Evolutionary conservation across 2,113 vertebrate genomes (phyloP), one percentile per base, ranked within the genome.

Genomic region (Chaetops frenatus): DNA sequence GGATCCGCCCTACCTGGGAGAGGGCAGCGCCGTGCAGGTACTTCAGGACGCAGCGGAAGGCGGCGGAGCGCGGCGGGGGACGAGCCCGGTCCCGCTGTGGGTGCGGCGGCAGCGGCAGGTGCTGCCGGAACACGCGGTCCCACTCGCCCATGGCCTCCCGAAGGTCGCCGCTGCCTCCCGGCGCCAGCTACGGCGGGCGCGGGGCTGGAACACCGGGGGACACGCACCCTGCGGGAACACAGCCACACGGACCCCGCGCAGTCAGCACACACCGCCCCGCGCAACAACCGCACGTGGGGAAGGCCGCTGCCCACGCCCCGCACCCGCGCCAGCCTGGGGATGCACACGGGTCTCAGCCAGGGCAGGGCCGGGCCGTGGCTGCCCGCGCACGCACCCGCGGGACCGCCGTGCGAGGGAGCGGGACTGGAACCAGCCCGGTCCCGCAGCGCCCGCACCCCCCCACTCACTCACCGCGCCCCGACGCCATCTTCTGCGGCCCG

Each of bases 1-100:
- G 6, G 6, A 10, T 3, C 24, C 24, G 44, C 83, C 87, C 7
- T 87, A 99, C 99, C 99, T 98, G 98, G 61, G 92, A 93, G 11
- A 97, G 25, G 8, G 97, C 95, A 7, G 97, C 86, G 25, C 98
- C 98, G 0, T 98, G 97, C 8, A 99, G 62, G 29, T 94, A 58
- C 95, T 93, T 98, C 47, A 99, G 96, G 80, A 92, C 44, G 10
- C 99, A 98, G 93, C 98, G 98, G 71, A 99, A 98, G 0, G 98
- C 98, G 0, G 84, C 48, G 4, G 98, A 97, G 27, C 88, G 95
- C 16, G 96, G 97, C 27, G 25, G 29, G 53, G 60, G 53, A 6
- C 96, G 96, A 57, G 95, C 89, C 21, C 98, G 97, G 5, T 94
- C 50, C 3, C 98, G 98, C 91, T 98, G 98, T 2, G 96, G 65